Base-by-base conservation (phyloP, 2,113 vertebrate species). In the Rhagologus leucostigma region DNA sequence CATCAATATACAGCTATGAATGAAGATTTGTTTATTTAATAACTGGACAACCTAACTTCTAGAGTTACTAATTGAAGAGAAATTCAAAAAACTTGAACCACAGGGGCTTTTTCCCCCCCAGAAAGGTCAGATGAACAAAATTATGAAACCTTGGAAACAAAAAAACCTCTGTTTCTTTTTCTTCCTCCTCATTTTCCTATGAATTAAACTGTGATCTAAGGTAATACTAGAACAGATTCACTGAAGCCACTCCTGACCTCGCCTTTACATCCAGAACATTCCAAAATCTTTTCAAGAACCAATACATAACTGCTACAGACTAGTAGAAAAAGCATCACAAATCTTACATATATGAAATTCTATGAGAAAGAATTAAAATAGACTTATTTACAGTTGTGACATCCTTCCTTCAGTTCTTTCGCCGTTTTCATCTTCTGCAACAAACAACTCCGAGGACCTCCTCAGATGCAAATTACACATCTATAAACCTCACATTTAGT, bases 91-190 rank as follows among this genome's bases (percentile, higher is more conserved):
- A 37, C 8, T 20, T 70, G 30, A 75, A 55, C 35, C 21, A 77
- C 32, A 26, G 27, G 22, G 52, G 0, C 2, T 15, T 59, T 50
- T 26, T 10, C 10, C 6, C 32, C 17, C 2, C 15, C n/a, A 26
- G 75, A 32, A 75, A 32, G 13, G 68, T 39, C 53, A 76, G 37
- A 41, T 5, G 8, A 89, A 76, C 19, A 68, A 84, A 73, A 92
- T 44, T 55, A 59, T 39, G 16, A 71, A 8, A 84, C 2, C 3
- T 11, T n/a, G 23, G 52, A 69, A 84, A 74, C 7, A 84, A 82
- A 77, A 60, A 19, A 13, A 1, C 5, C 17, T 32, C 11, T 16
- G 2, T 26, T 67, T 73, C 19, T 44, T 93, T 19, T 27, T 55
- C 27, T 33, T 57, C 11, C 23, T 24, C 16, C 24, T 30, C 13